Base-by-base conservation (phyloP, 2,888 invertebrate genomes). In the Luperina nickerlii region DNA sequence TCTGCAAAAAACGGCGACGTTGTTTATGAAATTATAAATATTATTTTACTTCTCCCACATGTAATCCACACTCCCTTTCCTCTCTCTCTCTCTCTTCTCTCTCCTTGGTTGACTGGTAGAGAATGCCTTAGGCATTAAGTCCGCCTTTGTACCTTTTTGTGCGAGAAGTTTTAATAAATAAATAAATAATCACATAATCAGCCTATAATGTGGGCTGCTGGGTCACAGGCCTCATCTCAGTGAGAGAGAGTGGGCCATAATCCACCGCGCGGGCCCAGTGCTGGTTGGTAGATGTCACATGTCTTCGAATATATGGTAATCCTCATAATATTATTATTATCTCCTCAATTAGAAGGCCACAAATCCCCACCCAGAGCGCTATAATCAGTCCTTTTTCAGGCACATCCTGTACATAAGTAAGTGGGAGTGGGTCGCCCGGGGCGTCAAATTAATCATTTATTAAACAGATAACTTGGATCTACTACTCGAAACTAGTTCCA, bases 381-480 rank as follows among this genome's bases (percentile, higher is more conserved):
- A 75, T 24, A 71, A 74, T 67, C 18, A 76, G 79, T 79, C 76
- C 81, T 83, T 83, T 86, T 88, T 85, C 86, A 84, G 84, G 74
- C 78, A 77, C 70, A 76, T 85, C 82, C 74, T 84, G 81, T 87
- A 87, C 83, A 85, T 88, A 88, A 82, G 74, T 82, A 81, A 88
- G 79, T 78, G 83, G 81, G 73, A 20, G 69, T 42, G 74, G 72
- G 85, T 78, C 81, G 87, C 89, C 76, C 45, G 73, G 51, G 86
- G 88, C 87, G 84, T 79, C 82, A 80, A 88, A 92, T 92, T 89
- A 92, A 91, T 91, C 85, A 90, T 89, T 90, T 90, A 92, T 89
- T 90, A 89, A 88, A 90, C 82, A 85, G 83, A 87, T 86, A 87
- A 87, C 87, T 89, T 85, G 86, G 82, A 76, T 87, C 66, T 77